Percentiles rank a stretch among this genome's conserved stretches.
phyloP scores from a whole-genome alignment of 2,113 vertebrate genomes.

The Caranx ignobilis region DNA sequence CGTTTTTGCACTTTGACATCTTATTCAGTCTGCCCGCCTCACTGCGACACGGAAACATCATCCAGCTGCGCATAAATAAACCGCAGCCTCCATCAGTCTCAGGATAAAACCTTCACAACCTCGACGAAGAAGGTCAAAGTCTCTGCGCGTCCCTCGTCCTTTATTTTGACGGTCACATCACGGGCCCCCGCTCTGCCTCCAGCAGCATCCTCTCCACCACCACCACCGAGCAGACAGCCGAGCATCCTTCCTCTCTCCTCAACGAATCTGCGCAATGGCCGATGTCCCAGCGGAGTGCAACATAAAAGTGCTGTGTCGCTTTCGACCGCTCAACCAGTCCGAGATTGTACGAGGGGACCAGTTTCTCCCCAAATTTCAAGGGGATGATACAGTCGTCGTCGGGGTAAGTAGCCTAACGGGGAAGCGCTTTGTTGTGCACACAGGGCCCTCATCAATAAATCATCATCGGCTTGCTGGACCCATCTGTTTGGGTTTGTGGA shows the following conservation, averaged over 20 bases:
- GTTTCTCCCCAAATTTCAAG: slow-evolving; percentile 89
- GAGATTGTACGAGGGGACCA: slow-evolving; percentile 89
- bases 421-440: slow-evolving; percentile 65
- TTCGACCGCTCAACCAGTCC: slow-evolving; percentile 90
- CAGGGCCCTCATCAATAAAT: slow-evolving; percentile 74
- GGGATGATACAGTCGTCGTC: slow-evolving; percentile 88
- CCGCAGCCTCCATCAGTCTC: neutral
- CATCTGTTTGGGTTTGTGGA: slow-evolving; percentile 38
- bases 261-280: slow-evolving; percentile 85
- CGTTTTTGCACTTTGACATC: slow-evolving; percentile 51
- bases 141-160: slow-evolving; percentile 1
- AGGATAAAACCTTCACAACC: neutral
- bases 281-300: slow-evolving; percentile 88
- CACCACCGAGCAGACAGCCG: slow-evolving; percentile 36
- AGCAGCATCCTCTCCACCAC: slow-evolving; percentile 39
- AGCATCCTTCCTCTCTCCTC: slow-evolving; percentile 47
- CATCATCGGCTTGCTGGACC: slow-evolving; percentile 32
- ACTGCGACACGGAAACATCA: slow-evolving; percentile 74
- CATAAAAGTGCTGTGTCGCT: slow-evolving; percentile 92
- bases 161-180: slow-evolving; percentile 41
- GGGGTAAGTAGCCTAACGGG: slow-evolving; percentile 81
- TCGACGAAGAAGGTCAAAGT: slow-evolving; percentile 17
- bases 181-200: slow-evolving; percentile 37
- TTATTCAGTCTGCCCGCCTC: slow-evolving; percentile 48
- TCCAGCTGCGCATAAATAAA: slow-evolving; percentile 56